Evolutionary conservation across 2,888 invertebrate species (phyloP).

Genomic region (Rhamnusium bicolor): DNA sequence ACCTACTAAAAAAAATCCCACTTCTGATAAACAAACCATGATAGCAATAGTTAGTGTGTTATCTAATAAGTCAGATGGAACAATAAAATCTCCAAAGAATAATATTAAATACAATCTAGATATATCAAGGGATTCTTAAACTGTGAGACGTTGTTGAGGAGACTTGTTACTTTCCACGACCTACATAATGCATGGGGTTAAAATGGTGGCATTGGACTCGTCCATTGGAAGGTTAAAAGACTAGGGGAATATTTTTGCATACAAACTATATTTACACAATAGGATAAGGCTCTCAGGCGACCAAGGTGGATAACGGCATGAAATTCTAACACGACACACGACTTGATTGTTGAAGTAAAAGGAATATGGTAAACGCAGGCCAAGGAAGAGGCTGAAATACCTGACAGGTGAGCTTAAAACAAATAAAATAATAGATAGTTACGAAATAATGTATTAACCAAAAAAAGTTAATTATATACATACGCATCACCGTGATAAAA

Average conservation of each 20-base stretch:
- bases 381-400: not conserved
- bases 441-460: not conserved
- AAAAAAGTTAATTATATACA: not conserved
- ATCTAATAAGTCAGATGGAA: slow-evolving; percentile 2
- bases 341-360: not conserved
- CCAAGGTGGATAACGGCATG: slow-evolving; percentile 12
- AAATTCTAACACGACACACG: slow-evolving; percentile 24
- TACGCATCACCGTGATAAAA: not conserved
- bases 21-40: not conserved
- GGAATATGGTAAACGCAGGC: not conserved
- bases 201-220: slow-evolving; percentile 52
- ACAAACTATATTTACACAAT: slow-evolving; percentile 33
- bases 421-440: not conserved
- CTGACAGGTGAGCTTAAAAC: no score
- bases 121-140: slow-evolving; percentile 20
- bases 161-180: slow-evolving; percentile 53
- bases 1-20: no score
- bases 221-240: slow-evolving; percentile 50
- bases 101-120: not conserved
- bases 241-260: slow-evolving; percentile 29
- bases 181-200: slow-evolving; percentile 55
- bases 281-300: slow-evolving; percentile 14
- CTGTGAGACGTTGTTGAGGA: slow-evolving; percentile 49
- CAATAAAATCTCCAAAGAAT: slow-evolving; percentile 12
- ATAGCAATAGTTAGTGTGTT: not conserved